phyloP scores from a whole-genome alignment of 2,113 vertebrate species.

The Rhea pennata region DNA sequence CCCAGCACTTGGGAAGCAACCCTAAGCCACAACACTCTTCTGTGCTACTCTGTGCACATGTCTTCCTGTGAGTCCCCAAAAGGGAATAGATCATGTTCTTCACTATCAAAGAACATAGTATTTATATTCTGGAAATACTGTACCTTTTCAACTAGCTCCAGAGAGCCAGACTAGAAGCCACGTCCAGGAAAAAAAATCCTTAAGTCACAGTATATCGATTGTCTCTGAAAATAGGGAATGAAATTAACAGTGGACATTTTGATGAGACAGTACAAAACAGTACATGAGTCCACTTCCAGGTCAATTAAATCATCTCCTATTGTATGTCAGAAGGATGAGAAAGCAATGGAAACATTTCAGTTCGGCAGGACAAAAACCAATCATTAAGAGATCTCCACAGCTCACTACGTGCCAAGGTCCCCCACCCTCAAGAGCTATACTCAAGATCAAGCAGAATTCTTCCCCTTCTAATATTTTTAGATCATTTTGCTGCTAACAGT shows the following conservation, averaged over 20 bases:
- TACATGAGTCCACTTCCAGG: background rate
- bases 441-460: background rate
- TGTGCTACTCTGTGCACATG: background rate
- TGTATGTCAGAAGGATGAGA: background rate
- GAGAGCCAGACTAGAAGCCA: slow-evolving; percentile 55
- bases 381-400: background rate
- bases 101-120: slow-evolving; percentile 29
- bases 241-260: slow-evolving; percentile 42
- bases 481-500: background rate
- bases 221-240: slow-evolving; percentile 67
- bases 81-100: slow-evolving; percentile 56
- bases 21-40: slow-evolving; percentile 29
- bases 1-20: slow-evolving; percentile 48
- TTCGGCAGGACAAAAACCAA: slow-evolving; percentile 7
- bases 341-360: slow-evolving; percentile 24
- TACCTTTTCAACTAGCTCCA: slow-evolving; percentile 61
- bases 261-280: slow-evolving; percentile 45
- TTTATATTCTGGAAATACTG: slow-evolving; percentile 56
- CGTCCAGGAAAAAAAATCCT: slow-evolving; percentile 43
- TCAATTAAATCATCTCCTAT: slow-evolving; percentile 31
- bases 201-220: slow-evolving; percentile 71
- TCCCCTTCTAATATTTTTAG: background rate
- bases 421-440: background rate
- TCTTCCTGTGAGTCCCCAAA: slow-evolving; percentile 40
- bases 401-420: background rate